Conservation (phyloP, 1,140 invertebrate genomes). For the Plectrocnemia conspersa region DNA sequence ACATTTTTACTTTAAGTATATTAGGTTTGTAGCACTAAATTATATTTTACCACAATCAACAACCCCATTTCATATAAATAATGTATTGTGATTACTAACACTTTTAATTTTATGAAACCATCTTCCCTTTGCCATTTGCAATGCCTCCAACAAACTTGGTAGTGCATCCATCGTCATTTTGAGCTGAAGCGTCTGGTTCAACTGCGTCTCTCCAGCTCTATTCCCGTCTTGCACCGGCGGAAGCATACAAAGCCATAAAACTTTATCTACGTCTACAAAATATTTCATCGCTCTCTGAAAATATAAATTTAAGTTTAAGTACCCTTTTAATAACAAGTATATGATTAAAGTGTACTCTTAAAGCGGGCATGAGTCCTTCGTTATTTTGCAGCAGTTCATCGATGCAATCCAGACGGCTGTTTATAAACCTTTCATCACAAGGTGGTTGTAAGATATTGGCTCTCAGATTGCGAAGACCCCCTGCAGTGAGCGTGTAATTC, state of each 20-base stretch:
- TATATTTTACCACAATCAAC: no score
- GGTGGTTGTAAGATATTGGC: constrained; percentile 80
- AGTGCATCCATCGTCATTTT: constrained; percentile 73
- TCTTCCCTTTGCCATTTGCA: constrained; percentile 55
- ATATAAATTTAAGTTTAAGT: not conserved
- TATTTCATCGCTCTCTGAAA: constrained; percentile 48
- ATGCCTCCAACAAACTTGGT: constrained; percentile 57
- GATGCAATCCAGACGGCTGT: constrained; percentile 65
- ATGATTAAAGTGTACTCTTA: constrained; percentile 41
- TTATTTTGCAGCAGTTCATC: constrained; percentile 66
- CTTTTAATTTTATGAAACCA: constrained; percentile 59
- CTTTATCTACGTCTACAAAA: constrained; percentile 50
- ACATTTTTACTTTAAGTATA: no score
- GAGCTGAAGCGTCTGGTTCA: constrained; percentile 73
- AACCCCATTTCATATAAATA: no score
- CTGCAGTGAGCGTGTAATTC: constrained; percentile 71
- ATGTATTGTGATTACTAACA: constrained; percentile 48
- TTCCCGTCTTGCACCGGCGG: constrained; percentile 55
- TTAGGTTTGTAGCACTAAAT: no score
- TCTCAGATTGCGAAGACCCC: constrained; percentile 70
- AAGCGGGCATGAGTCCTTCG: constrained; percentile 53
- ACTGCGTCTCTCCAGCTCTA: constrained; percentile 63
- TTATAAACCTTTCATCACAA: constrained; percentile 60
- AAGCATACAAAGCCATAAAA: constrained; percentile 51
- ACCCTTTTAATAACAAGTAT: not conserved